A percentile compares a stretch with the other conserved stretches of the same genome.
Evolutionary conservation across 64 coral and sea anemone genomes (phyloP).

Genomic region (Orbicella faveolata): DNA sequence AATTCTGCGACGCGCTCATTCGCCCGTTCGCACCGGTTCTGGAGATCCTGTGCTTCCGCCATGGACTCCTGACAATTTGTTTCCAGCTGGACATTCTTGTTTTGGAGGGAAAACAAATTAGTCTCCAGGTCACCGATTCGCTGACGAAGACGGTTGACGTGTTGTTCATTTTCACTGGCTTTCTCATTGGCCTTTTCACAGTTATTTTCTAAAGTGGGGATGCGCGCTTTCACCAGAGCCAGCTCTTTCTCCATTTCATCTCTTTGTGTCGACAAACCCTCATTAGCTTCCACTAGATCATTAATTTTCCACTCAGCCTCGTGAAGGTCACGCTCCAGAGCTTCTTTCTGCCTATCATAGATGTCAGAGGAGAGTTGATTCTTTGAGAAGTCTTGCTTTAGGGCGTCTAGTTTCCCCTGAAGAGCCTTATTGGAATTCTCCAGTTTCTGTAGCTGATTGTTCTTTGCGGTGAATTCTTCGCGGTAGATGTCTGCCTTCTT

Average conservation of each 20-base stretch:
- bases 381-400: conserved; percentile 76
- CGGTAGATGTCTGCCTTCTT: conserved; percentile 78
- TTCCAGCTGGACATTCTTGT: conserved; percentile 68
- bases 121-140: conserved; percentile 71
- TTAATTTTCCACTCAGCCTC: conserved; percentile 69
- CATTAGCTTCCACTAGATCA: conserved; percentile 77
- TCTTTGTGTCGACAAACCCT: conserved; percentile 39
- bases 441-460: conserved; percentile 67
- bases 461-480: conserved; percentile 67
- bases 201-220: conserved; percentile 65
- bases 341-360: conserved; percentile 66
- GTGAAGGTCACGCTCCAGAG: conserved; percentile 58
- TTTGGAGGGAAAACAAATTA: conserved; percentile 71
- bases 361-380: conserved; percentile 85
- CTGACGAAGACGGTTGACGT: conserved; percentile 50
- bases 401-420: conserved; percentile 67
- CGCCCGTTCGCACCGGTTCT: conserved; percentile 48
- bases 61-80: conserved; percentile 50
- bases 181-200: conserved; percentile 75
- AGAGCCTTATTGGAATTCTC: conserved; percentile 76
- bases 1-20: conserved; percentile 25
- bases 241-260: conserved; percentile 87
- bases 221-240: conserved; percentile 47
- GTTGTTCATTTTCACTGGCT: conserved; percentile 71
- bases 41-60: conserved; percentile 44